A percentile compares a stretch with the other conserved stretches of the same genome.
Conservation (phyloP, 2,888 invertebrate species). For the Caenorhabditis uteleia region DNA sequence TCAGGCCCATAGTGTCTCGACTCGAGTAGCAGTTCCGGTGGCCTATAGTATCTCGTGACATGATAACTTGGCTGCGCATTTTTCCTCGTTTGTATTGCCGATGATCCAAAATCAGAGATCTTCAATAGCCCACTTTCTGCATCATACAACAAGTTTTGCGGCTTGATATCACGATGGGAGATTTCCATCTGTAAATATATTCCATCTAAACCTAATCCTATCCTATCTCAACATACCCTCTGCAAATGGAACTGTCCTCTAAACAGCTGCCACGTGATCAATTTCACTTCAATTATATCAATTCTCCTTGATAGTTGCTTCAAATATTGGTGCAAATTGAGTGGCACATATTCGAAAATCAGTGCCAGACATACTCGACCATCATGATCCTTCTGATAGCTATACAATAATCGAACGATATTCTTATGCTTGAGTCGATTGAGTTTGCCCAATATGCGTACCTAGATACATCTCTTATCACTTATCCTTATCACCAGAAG, state of each 20-base stretch:
- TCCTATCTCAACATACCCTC: conserved; percentile 21
- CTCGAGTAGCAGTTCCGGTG: conserved; percentile 68
- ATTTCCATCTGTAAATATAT: conserved; percentile 43
- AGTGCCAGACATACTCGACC: conserved; percentile 38
- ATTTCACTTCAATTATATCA: conserved; percentile 38
- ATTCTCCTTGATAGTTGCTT: conserved; percentile 18
- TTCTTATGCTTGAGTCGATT: conserved; percentile 94
- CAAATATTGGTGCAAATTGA: conserved; percentile 45
- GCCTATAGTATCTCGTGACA: conserved; percentile 75
- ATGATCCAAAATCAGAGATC: conserved; percentile 40
- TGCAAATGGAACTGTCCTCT: conserved; percentile 50
- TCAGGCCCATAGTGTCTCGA: conserved; percentile 91
- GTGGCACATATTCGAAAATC: conserved; percentile 53
- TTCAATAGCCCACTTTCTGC: conserved; percentile 87
- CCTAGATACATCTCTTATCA: no score
- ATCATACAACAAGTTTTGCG: conserved; percentile 94
- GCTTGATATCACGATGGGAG: conserved; percentile 94
- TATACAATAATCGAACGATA: conserved; percentile 93
- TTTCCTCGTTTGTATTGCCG: conserved; percentile 26
- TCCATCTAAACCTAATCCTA: no score
- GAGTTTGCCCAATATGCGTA: conserved; percentile 91
- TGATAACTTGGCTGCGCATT: conserved; percentile 49
- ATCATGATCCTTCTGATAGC: conserved; percentile 75
- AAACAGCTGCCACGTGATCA: conserved; percentile 56
- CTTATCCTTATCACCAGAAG: no score